Evolutionary conservation across 1,140 invertebrate genomes (phyloP), one percentile per base, ranked within the genome.

Genomic region (Anastrepha obliqua): DNA sequence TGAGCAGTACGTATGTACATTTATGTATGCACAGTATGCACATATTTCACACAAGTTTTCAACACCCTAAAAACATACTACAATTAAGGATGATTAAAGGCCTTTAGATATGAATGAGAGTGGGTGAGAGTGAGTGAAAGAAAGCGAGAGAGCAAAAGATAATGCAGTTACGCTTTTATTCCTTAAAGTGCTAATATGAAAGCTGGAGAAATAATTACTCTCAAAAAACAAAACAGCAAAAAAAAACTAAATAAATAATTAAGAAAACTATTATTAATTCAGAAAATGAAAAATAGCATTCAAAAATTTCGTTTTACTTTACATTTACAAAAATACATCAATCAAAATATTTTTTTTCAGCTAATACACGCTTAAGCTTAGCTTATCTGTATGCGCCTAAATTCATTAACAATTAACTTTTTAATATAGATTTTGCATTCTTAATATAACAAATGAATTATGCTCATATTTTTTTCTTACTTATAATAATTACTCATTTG

Each of bases 361-460:
- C 42, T 74, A 7, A 42, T 74, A 74, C 42, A 5, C 4, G 1
- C 11, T 51, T 81, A 81, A 81, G 74, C 74, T 58, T 81, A 81
- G 74, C 74, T 81, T 81, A 81, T 20, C 47, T 55, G 47, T 55
- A 81, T 17, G 47, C 7, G 9, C 17, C 74, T 55, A n/a, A 20
- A 55, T 55, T 17, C 47, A 55, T 81, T 51, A 81, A 81, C 47
- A 81, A 81, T 81, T 81, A 81, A 81, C 47, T 55, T 81, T 55
- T 55, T 3, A 20, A 55, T 29, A 3, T 81, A 81, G 47, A 29
- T 47, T 17, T 44, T 81, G 13, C 42, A 70, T 47, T 7, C 60
- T 74, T 47, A 74, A 74, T 44, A 42, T 44, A 44, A 74, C 42
- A 44, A 44, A 74, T 74, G 15, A 42, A 17, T 74, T 81, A 51